Base-by-base conservation (phyloP, 2,113 vertebrate genomes). In the Clarias gariepinus region DNA sequence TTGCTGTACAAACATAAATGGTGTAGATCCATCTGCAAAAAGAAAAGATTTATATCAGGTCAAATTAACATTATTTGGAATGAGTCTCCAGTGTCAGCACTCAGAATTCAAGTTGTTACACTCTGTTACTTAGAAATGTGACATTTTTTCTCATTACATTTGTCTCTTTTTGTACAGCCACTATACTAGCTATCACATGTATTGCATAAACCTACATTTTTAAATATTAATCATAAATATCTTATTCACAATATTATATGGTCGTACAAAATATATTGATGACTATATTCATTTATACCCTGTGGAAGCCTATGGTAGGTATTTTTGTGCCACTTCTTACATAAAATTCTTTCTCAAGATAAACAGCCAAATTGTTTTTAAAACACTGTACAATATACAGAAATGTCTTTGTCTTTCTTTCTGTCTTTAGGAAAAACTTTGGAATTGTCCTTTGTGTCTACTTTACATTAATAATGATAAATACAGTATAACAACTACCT, bases 401-500 rank as follows among this genome's bases (percentile, higher is more conserved):
- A 71, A 16, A 53, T 69, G 3, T 18, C 68, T 82, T 18, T 47
- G 16, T 15, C 33, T 36, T 60, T 61, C 66, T 11, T 33, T 71
- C 33, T 71, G 55, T 57, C 23, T 28, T 30, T 28, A n/a, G 3
- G 10, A 28, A 79, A 58, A 15, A 25, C 30, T 10, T 57, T 33
- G 28, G 66, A 83, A 73, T 71, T 73, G 66, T 58, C 66, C 21
- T 73, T 71, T 36, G 58, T 33, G 52, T 83, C 28, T 55, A 77
- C 21, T 53, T 87, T 87, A 74, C 57, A 84, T 80, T 60, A 88
- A 82, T 79, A 83, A 66, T 90, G 80, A 85, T 90, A 47, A 81
- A 82, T 84, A 87, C 77, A 61, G 85, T 89, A 88, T 90, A 83
- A 90, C 84, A 91, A 87, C 58, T 87, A 89, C 55, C 86, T 76